These are phyloP conservation scores for Palythoa grandiflora DNA, from an alignment of 92 coral and sea anemone genomes.

Conservation along the genomic window DNA sequence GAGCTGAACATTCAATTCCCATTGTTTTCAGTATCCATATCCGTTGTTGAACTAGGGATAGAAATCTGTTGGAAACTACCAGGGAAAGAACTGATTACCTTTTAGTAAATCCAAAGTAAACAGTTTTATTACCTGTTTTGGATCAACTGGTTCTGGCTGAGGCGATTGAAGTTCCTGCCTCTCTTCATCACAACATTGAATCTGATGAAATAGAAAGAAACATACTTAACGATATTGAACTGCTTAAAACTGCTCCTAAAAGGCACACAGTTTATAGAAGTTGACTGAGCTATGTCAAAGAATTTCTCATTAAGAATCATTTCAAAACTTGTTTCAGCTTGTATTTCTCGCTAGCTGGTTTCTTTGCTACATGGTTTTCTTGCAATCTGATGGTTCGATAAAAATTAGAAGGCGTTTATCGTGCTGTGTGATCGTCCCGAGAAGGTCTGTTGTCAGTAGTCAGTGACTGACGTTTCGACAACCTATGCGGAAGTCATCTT, in stretches of 20 bases:
- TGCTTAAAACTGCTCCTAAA: background rate
- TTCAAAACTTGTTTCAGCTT: too few relatives aligned
- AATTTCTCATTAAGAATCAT: background rate
- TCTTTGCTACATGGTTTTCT: too few relatives aligned
- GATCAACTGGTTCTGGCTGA: background rate
- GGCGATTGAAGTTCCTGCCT: background rate
- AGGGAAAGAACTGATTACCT: background rate
- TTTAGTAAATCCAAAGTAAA: background rate
- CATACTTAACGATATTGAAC: background rate
- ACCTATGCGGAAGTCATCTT: too few relatives aligned
- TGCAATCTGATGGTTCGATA: too few relatives aligned
- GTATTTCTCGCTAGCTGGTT: too few relatives aligned
- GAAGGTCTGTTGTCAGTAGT: too few relatives aligned
- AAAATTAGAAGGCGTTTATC: too few relatives aligned
- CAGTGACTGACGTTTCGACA: too few relatives aligned
- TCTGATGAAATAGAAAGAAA: background rate
- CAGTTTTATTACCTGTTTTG: constrained; percentile 2
- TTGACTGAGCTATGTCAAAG: background rate
- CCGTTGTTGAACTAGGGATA: too few relatives aligned
- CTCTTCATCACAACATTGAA: background rate
- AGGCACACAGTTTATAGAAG: background rate
- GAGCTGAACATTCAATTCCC: too few relatives aligned
- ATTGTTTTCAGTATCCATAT: too few relatives aligned
- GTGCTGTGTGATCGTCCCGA: too few relatives aligned
- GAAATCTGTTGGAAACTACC: background rate